These are phyloP conservation scores for Acanthiza pusilla DNA, from an alignment of 2,797 vertebrate species.

Conservation along the genomic window DNA sequence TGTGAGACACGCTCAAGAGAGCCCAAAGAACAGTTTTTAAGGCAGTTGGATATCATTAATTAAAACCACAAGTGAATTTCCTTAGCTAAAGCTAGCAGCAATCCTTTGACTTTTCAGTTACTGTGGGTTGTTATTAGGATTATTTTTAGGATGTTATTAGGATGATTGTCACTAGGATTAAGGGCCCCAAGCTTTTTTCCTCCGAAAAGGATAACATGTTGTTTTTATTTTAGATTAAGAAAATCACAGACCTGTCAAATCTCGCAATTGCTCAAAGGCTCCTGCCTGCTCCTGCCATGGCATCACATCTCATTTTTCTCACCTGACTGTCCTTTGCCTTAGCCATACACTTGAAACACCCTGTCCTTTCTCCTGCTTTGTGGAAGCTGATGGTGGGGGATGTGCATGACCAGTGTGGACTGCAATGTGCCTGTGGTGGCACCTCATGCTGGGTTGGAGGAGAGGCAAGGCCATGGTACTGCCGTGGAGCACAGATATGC, in stretches of 20 bases:
- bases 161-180: background rate
- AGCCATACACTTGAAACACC: background rate
- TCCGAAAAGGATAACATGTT: background rate
- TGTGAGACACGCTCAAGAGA: background rate
- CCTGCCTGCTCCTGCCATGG: background rate
- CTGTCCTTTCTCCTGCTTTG: background rate
- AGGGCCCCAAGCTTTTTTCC: background rate
- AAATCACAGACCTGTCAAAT: background rate
- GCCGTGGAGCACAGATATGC: background rate
- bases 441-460: background rate
- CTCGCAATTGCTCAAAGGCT: background rate
- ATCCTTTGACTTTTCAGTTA: background rate
- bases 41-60: background rate
- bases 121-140: background rate
- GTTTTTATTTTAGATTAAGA: background rate
- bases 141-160: slow-evolving; percentile 3
- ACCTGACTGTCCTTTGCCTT: background rate
- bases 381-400: background rate
- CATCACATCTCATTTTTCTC: background rate
- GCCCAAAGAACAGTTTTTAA: background rate
- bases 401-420: background rate
- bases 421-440: background rate
- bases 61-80: background rate
- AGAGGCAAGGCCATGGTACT: background rate
- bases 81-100: background rate